phyloP scores from a whole-genome alignment of 2,888 invertebrate genomes.

The Watsonalla cultraria region DNA sequence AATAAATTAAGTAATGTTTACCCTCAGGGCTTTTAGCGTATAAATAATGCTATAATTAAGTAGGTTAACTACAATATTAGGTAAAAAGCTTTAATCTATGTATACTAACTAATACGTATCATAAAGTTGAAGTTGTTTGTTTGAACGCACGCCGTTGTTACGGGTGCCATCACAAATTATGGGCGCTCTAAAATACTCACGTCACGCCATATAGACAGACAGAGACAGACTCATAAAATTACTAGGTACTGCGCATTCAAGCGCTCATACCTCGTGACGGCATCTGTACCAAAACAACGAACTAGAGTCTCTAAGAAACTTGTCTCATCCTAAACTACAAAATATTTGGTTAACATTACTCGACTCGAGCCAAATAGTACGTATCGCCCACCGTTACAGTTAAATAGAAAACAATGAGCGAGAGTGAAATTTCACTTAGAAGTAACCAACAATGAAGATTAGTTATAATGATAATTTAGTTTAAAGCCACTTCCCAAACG shows the following conservation, averaged over 20 bases:
- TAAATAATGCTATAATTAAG: background rate
- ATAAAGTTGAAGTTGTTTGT: background rate
- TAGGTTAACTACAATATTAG: background rate
- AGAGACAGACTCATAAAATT: too few species aligned
- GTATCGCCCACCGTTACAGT: conserved; percentile 28
- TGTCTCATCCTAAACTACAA: too few species aligned
- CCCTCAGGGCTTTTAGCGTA: background rate
- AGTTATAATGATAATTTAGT: background rate
- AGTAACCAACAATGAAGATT: conserved; percentile 3
- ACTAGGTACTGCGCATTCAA: too few species aligned
- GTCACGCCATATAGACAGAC: too few species aligned
- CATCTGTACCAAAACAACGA: too few species aligned
- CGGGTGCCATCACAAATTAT: too few species aligned
- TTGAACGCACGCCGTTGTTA: too few species aligned
- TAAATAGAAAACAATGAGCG: conserved; percentile 29
- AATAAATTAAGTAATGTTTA: background rate
- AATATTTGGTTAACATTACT: too few species aligned
- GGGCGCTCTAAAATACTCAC: too few species aligned
- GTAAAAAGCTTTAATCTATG: too few species aligned
- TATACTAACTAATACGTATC: background rate
- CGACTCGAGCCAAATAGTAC: conserved; percentile 3
- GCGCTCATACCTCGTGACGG: too few species aligned
- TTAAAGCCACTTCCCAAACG: background rate
- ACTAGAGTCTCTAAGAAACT: too few species aligned
- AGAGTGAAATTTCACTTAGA: conserved; percentile 16